These are phyloP conservation scores for Lagocephalus sceleratus DNA, from an alignment of 2,797 vertebrate species.

Conservation along the genomic window DNA sequence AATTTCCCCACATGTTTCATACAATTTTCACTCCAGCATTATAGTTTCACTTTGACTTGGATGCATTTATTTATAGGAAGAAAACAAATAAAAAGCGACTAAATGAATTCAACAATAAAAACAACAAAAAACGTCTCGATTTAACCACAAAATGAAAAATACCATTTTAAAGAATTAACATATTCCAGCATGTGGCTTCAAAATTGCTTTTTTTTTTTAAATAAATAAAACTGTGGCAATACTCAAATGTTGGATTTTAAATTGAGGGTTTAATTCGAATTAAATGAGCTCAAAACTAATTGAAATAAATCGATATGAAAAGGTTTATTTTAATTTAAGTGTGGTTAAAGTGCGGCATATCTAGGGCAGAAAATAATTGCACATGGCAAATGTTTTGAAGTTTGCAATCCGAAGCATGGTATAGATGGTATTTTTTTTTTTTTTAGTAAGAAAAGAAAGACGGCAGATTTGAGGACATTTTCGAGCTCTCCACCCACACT, in stretches of 20 bases:
- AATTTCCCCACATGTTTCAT: slow-evolving; percentile 93
- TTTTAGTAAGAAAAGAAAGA: background rate
- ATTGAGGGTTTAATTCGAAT: slow-evolving; percentile 6
- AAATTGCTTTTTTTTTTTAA: no score
- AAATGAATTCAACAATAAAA: slow-evolving; percentile 74
- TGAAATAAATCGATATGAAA: slow-evolving; percentile 19
- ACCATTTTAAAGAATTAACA: background rate
- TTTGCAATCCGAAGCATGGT: background rate
- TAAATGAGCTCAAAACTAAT: slow-evolving; percentile 16
- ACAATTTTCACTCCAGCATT: slow-evolving; percentile 97
- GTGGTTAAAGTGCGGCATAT: background rate
- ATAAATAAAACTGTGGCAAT: no score
- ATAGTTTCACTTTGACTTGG: slow-evolving; percentile 95
- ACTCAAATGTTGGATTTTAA: no score
- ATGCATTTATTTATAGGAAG: slow-evolving; percentile 95
- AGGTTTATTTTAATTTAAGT: background rate
- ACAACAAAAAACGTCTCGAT: no score
- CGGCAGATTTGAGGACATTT: slow-evolving; percentile 35
- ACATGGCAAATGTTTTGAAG: background rate
- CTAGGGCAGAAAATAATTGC: background rate
- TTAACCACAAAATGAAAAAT: background rate
- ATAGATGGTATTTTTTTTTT: slow-evolving; percentile 6
- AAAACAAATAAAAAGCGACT: slow-evolving; percentile 92
- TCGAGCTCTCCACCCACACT: slow-evolving; percentile 52
- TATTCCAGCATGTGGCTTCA: no score